A percentile compares a stretch with the other conserved stretches of the same genome.
These are phyloP conservation scores for Drosophila varians DNA, from an alignment of 1,140 invertebrate species.

Conservation along the genomic window DNA sequence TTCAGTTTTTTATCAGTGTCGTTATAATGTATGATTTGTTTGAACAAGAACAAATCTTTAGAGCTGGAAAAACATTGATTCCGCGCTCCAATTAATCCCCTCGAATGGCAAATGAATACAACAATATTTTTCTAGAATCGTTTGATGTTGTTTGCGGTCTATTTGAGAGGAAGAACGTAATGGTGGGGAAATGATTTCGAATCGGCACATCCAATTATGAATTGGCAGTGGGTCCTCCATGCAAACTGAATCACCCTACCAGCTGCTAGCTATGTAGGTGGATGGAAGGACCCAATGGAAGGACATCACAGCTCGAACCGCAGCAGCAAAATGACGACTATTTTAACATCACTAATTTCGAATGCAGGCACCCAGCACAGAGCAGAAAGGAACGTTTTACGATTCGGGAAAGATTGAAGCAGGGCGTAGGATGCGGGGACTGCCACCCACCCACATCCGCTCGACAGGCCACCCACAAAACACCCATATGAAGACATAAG, in stretches of 20 bases:
- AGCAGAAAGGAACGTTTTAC: conserved; percentile 58
- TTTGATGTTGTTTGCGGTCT: conserved; percentile 4
- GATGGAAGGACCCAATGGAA: neutral
- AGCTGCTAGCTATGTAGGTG: conserved; percentile 44
- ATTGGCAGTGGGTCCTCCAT: conserved; percentile 28
- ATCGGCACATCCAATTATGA: conserved; percentile 25
- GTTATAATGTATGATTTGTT: neutral
- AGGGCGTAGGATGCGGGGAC: conserved; percentile 56
- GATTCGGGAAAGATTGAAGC: conserved; percentile 71
- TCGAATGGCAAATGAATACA: neutral
- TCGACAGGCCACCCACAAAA: conserved; percentile 3
- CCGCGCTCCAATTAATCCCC: neutral
- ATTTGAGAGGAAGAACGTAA: conserved; percentile 1
- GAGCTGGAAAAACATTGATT: no score
- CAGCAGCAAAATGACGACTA: conserved; percentile 47
- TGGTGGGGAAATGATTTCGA: conserved; percentile 43
- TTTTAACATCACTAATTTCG: conserved; percentile 53
- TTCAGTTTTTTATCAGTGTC: no score
- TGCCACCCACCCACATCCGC: neutral
- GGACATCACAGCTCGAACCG: conserved; percentile 44
- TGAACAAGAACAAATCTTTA: neutral
- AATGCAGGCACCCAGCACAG: conserved; percentile 55
- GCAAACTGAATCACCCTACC: conserved; percentile 58
- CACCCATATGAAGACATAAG: conserved; percentile 23
- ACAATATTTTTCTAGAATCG: neutral